Evolutionary conservation across 2,888 invertebrate species (phyloP).

Genomic region (Drosophila vallismaia): DNA sequence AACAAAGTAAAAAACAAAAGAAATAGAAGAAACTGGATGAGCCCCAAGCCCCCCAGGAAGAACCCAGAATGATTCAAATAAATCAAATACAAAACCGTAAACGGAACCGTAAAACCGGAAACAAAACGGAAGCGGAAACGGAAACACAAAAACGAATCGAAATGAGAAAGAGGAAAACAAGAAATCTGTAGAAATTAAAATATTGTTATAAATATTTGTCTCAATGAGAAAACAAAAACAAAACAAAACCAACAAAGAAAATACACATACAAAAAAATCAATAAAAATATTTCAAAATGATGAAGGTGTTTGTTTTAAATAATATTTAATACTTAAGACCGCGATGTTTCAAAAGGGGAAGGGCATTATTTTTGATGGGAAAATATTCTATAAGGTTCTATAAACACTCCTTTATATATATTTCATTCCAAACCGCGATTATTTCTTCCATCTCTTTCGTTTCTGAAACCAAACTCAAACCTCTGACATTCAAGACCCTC

Average conservation of each 20-base stretch:
- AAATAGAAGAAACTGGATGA: slow-evolving; percentile 39
- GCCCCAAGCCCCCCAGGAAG: slow-evolving; percentile 37
- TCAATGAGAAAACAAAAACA: slow-evolving; percentile 69
- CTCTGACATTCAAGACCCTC: not conserved
- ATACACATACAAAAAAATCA: slow-evolving; percentile 47
- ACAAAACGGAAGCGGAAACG: slow-evolving; percentile 25
- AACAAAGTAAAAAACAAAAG: slow-evolving; percentile 38
- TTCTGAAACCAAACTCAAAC: not conserved
- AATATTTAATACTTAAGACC: too few relatives aligned
- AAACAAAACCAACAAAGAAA: slow-evolving; percentile 44
- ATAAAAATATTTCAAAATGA: slow-evolving; percentile 49
- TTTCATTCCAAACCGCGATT: not conserved
- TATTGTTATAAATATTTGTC: slow-evolving; percentile 79
- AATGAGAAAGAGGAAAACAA: slow-evolving; percentile 5
- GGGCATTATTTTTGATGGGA: not conserved
- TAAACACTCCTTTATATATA: too few relatives aligned
- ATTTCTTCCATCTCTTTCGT: not conserved
- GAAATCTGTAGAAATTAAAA: slow-evolving; percentile 69
- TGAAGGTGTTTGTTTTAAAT: not conserved
- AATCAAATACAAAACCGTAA: slow-evolving; percentile 36
- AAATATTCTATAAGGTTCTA: too few relatives aligned
- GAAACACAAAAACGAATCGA: slow-evolving; percentile 10
- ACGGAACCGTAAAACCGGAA: slow-evolving; percentile 33
- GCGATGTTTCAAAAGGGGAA: not conserved
- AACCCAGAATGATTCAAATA: slow-evolving; percentile 21